Conservation (phyloP, 2,113 vertebrate species). For the Caranx ignobilis region DNA sequence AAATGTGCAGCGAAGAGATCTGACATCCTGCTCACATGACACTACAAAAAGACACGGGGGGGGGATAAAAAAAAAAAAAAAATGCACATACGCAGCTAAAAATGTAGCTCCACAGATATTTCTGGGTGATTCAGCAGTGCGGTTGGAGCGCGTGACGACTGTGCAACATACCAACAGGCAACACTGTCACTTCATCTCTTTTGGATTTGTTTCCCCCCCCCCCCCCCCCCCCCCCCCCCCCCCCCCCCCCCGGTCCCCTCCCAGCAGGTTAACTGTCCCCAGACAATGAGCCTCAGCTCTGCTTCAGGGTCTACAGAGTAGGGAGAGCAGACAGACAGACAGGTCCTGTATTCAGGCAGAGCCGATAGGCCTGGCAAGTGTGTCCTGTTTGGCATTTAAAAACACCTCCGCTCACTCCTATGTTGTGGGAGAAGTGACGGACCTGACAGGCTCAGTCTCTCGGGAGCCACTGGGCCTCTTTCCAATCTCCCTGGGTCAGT, state of each 20-base stretch:
- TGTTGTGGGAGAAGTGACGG: slow-evolving; percentile 80
- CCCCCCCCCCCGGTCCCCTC: background rate
- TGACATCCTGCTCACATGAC: slow-evolving; percentile 22
- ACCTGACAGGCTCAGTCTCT: slow-evolving; percentile 82
- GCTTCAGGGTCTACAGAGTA: slow-evolving; percentile 74
- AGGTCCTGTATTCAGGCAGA: slow-evolving; percentile 74
- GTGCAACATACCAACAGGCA: slow-evolving; percentile 33
- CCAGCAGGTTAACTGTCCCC: slow-evolving; percentile 70
- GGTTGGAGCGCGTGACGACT: slow-evolving; percentile 33
- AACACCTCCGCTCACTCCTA: slow-evolving; percentile 77
- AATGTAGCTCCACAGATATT: slow-evolving; percentile 20
- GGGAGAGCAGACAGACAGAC: slow-evolving; percentile 70
- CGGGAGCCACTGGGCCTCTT: slow-evolving; percentile 79
- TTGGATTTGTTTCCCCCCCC: slow-evolving; percentile 63
- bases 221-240: slow-evolving; percentile 13
- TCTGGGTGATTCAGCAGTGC: slow-evolving; percentile 36
- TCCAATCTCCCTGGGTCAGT: slow-evolving; percentile 83
- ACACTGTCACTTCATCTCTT: slow-evolving; percentile 51
- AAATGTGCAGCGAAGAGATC: slow-evolving; percentile 25
- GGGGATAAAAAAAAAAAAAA: background rate
- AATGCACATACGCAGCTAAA: slow-evolving; percentile 33
- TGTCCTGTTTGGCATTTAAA: slow-evolving; percentile 84
- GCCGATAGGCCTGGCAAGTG: slow-evolving; percentile 76
- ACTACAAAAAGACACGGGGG: background rate
- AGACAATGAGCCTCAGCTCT: slow-evolving; percentile 74